Conservation (phyloP, 1,140 invertebrate genomes). For the Apis laboriosa region DNA sequence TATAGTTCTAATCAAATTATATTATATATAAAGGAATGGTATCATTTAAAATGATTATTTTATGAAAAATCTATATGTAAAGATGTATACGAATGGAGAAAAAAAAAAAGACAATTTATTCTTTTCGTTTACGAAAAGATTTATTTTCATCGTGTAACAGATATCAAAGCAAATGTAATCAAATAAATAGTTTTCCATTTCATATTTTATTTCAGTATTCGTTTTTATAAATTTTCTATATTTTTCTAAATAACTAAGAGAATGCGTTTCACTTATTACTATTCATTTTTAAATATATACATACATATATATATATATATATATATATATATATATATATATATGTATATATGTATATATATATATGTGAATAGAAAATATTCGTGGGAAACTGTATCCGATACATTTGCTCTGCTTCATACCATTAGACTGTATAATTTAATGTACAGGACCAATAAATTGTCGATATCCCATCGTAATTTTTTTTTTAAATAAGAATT, state of each 20-base stretch:
- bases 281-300: background rate
- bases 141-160: background rate
- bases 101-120: background rate
- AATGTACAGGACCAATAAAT: conserved; percentile 60
- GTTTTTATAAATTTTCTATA: background rate
- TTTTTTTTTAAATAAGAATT: background rate
- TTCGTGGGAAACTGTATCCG: background rate
- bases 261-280: background rate
- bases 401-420: background rate
- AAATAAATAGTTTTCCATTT: background rate
- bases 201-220: background rate
- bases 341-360: background rate
- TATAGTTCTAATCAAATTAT: conserved; percentile 4
- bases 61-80: background rate
- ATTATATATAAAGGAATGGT: background rate
- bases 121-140: background rate
- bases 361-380: background rate
- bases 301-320: background rate
- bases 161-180: conserved; percentile 13
- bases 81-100: background rate
- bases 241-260: background rate
- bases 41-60: background rate
- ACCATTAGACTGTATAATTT: conserved; percentile 36
- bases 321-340: too few species aligned
- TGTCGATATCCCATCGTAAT: conserved; percentile 20